These are phyloP conservation scores for Colletes latitarsis DNA, from an alignment of 1,140 invertebrate species.

Conservation along the genomic window DNA sequence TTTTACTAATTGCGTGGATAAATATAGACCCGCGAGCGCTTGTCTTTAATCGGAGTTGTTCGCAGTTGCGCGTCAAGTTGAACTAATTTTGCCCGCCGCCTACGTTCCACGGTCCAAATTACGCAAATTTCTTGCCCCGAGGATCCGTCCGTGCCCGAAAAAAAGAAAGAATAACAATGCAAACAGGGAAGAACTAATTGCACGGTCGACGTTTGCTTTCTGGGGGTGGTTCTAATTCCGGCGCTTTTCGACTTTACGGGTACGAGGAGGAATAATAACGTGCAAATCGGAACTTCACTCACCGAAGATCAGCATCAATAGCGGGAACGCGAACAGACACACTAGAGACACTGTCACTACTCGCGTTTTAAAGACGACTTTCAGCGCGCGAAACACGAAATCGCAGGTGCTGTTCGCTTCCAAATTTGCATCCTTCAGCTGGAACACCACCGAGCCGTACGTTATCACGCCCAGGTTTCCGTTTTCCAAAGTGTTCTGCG, in stretches of 20 bases:
- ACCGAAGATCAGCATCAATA: slow-evolving; percentile 89
- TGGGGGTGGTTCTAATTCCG: too few species aligned
- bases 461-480: slow-evolving; percentile 83
- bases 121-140: too few species aligned
- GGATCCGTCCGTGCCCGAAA: too few species aligned
- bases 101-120: too few species aligned
- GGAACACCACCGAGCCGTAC: slow-evolving; percentile 90
- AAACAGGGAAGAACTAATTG: not conserved
- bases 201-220: too few species aligned
- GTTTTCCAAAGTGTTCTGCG: slow-evolving; percentile 73
- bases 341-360: slow-evolving; percentile 86
- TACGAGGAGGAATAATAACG: too few species aligned
- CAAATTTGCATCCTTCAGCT: slow-evolving; percentile 90
- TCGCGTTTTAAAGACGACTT: slow-evolving; percentile 89
- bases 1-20: not conserved
- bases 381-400: slow-evolving; percentile 87
- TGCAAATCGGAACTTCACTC: slow-evolving; percentile 72
- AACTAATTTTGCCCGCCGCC: not conserved
- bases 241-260: too few species aligned
- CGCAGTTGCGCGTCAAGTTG: not conserved
- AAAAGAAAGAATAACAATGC: too few species aligned
- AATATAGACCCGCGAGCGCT: too few species aligned
- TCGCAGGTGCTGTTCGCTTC: slow-evolving; percentile 89
- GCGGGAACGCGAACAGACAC: slow-evolving; percentile 84
- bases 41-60: too few species aligned